phyloP scores from a whole-genome alignment of 1,140 invertebrate species.

The Gonioctena quinquepunctata region DNA sequence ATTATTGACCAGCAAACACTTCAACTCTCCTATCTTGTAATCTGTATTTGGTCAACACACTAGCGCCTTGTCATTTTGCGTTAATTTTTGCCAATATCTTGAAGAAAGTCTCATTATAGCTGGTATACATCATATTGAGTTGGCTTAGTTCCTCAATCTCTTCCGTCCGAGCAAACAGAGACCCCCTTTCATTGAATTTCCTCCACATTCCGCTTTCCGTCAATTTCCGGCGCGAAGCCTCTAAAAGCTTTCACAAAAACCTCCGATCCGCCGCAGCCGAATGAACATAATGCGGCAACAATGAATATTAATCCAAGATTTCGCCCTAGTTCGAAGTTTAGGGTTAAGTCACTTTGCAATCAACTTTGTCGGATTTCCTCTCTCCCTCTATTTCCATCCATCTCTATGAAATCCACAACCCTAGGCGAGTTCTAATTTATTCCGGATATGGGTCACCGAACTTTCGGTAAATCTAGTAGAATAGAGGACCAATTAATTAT shows the following conservation, averaged over 20 bases:
- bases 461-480: background rate
- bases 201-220: background rate
- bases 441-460: background rate
- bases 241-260: no score
- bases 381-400: background rate
- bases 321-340: background rate
- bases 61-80: no score
- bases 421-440: background rate
- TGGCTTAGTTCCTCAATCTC: no score
- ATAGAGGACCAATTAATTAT: background rate
- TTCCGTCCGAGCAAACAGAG: no score
- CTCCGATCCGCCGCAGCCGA: background rate
- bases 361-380: background rate
- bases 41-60: no score
- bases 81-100: no score
- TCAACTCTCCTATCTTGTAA: no score
- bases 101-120: no score
- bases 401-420: background rate
- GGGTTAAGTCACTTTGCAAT: background rate
- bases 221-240: no score
- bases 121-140: no score
- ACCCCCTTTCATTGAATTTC: no score
- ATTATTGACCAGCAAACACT: no score
- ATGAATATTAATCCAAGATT: background rate
- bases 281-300: background rate